phyloP scores from a whole-genome alignment of 2,113 vertebrate species.

The Pitta sordida region DNA sequence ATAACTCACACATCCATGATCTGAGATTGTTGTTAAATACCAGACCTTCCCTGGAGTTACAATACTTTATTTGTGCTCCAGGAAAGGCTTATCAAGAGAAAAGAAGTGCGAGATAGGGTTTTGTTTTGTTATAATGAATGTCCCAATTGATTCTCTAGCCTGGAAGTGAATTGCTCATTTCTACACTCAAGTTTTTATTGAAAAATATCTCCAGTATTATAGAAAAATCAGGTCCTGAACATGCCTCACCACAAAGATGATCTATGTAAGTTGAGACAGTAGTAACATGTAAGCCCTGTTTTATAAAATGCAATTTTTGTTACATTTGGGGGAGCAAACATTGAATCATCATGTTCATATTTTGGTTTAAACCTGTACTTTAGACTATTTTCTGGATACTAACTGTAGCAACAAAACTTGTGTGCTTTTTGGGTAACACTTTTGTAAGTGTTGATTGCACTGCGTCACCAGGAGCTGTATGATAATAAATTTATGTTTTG shows the following conservation, averaged over 20 bases:
- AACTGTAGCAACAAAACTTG: neutral
- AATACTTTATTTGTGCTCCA: neutral
- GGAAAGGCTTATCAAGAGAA: neutral
- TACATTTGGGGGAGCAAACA: accelerated
- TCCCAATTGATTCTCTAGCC: neutral
- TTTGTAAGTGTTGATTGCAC: neutral
- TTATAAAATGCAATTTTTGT: too few relatives aligned
- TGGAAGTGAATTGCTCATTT: neutral
- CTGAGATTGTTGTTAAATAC: neutral
- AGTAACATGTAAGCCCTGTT: neutral
- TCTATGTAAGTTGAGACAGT: neutral
- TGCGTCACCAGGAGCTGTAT: neutral
- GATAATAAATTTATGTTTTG: neutral
- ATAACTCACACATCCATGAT: neutral
- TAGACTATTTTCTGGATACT: neutral
- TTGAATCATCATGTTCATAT: accelerated
- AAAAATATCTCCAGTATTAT: neutral
- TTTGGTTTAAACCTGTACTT: neutral
- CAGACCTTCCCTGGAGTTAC: conserved; percentile 5
- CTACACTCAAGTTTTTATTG: neutral
- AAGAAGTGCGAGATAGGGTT: neutral
- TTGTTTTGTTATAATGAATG: neutral
- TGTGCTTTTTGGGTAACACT: neutral
- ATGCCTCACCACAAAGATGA: neutral
- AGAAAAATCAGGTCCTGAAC: neutral